Conservation (phyloP, 1,140 invertebrate species). For the Carposina sasakii region DNA sequence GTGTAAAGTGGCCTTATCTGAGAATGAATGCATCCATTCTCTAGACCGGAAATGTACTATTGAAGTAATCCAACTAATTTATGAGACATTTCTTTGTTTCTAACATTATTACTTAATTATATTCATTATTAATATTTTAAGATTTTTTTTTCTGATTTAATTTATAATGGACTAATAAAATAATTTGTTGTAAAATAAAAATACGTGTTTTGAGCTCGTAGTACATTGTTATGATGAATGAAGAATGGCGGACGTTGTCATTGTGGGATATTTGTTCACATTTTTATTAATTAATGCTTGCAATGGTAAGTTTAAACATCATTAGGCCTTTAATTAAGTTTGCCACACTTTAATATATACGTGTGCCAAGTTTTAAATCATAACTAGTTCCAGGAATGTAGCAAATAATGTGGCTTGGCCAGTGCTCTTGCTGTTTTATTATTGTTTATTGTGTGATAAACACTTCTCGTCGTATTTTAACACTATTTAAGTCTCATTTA, state of each 20-base stretch:
- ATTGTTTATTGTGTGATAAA: slow-evolving; percentile 1
- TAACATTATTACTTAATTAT: too few relatives aligned
- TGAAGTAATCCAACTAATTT: too few relatives aligned
- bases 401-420: neutral
- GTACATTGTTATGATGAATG: slow-evolving; percentile 68
- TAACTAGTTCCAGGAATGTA: neutral
- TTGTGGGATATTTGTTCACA: slow-evolving; percentile 65
- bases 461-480: too few relatives aligned
- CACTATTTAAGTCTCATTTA: too few relatives aligned
- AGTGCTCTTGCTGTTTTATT: slow-evolving; percentile 1
- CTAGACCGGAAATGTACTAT: too few relatives aligned
- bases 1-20: too few relatives aligned
- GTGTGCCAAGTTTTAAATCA: neutral
- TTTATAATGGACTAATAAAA: too few relatives aligned
- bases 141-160: too few relatives aligned
- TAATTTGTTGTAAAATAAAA: too few relatives aligned
- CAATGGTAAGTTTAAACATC: slow-evolving; percentile 43
- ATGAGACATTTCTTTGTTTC: too few relatives aligned
- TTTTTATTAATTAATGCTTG: slow-evolving; percentile 66
- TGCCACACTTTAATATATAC: neutral
- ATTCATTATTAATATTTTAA: too few relatives aligned
- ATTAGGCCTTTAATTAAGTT: neutral
- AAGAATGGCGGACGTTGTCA: slow-evolving; percentile 71
- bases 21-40: too few relatives aligned
- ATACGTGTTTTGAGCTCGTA: slow-evolving; percentile 29